Evolutionary conservation across 2,888 invertebrate species (phyloP).

Genomic region (Hybos culiciformis): DNA sequence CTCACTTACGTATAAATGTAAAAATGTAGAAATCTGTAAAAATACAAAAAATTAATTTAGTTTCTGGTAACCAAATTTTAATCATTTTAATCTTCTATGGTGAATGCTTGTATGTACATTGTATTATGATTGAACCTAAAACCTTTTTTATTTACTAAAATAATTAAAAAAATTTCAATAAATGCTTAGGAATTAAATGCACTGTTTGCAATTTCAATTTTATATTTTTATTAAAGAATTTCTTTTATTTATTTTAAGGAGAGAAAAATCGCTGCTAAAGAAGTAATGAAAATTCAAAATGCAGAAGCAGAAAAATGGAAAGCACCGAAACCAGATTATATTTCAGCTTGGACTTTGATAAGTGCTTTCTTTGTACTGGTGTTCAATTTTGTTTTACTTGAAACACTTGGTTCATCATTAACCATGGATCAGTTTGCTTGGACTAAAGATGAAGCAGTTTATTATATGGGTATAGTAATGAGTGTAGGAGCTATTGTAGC

Average conservation of each 20-base stretch:
- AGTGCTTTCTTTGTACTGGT: constrained; percentile 70
- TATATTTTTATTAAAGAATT: no score
- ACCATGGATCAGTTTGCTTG: constrained; percentile 85
- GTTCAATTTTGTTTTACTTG: constrained; percentile 76
- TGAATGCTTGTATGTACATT: no score
- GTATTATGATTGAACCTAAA: no score
- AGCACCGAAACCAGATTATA: constrained; percentile 53
- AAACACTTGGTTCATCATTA: constrained; percentile 71
- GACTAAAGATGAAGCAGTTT: constrained; percentile 60
- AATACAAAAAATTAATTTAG: no score
- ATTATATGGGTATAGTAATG: constrained; percentile 73
- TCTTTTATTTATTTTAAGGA: constrained; percentile 31
- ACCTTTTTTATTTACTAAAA: no score
- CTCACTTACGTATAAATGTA: no score
- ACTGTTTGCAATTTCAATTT: no score
- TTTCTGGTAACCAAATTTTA: no score
- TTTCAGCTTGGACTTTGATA: constrained; percentile 65
- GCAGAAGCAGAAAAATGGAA: constrained; percentile 64
- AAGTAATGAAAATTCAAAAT: constrained; percentile 61
- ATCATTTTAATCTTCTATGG: no score
- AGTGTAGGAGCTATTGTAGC: constrained; percentile 66
- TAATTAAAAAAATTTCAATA: no score
- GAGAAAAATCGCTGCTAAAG: constrained; percentile 59
- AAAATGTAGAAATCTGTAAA: no score
- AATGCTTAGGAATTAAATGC: no score